Conservation (phyloP, 2,113 vertebrate genomes). For the Anseranas semipalmata region DNA sequence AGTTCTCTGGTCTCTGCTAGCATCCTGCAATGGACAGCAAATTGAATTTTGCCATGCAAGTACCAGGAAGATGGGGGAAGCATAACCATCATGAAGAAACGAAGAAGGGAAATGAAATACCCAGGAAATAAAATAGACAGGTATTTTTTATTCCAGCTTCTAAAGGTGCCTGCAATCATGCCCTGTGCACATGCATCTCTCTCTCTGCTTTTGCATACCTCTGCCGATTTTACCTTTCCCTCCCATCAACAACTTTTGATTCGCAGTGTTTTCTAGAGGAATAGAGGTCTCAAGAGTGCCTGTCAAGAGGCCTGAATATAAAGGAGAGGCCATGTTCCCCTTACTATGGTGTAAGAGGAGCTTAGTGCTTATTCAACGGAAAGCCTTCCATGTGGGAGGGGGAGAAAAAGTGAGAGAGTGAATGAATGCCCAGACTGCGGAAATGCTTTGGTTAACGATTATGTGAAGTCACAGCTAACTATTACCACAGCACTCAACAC, state of each 20-base stretch:
- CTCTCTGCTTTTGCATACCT: background rate
- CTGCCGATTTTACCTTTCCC: background rate
- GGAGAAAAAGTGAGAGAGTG: background rate
- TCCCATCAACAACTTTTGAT: background rate
- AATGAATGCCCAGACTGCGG: background rate
- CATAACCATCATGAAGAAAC: background rate
- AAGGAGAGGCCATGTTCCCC: background rate
- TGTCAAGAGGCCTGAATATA: background rate
- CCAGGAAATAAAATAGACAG: background rate
- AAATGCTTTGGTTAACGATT: background rate
- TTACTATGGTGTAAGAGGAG: background rate
- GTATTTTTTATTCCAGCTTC: background rate
- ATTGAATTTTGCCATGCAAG: background rate
- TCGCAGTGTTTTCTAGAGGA: background rate
- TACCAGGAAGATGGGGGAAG: background rate
- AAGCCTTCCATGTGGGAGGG: background rate
- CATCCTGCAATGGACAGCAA: background rate
- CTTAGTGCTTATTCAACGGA: background rate
- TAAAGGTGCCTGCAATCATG: background rate
- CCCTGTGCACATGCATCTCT: background rate
- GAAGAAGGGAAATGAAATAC: background rate
- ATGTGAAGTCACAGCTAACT: background rate
- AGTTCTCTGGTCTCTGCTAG: background rate
- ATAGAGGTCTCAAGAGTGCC: background rate
- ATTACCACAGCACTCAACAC: background rate